phyloP scores from a whole-genome alignment of 2,113 vertebrate species.

The Prionailurus bengalensis region DNA sequence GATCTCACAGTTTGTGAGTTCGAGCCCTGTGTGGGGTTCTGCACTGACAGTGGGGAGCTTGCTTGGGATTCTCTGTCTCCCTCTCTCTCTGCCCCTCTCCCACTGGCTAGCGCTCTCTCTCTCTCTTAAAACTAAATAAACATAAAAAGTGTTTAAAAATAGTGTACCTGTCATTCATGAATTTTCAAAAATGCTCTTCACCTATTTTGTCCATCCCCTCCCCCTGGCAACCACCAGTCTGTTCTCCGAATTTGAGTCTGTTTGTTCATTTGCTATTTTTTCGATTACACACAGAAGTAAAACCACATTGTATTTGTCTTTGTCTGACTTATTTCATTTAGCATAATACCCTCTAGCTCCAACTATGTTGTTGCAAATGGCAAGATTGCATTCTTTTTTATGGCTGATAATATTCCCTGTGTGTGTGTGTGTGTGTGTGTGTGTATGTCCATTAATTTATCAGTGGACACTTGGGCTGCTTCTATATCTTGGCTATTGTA shows the following conservation, averaged over 20 bases:
- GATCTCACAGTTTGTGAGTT: too few relatives aligned
- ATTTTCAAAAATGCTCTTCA: not conserved
- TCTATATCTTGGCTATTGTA: not conserved
- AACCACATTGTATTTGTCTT: not conserved
- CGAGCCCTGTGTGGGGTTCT: too few relatives aligned
- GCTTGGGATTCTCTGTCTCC: too few relatives aligned
- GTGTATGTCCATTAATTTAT: not conserved
- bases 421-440: not conserved
- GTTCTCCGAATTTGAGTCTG: not conserved
- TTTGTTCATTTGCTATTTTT: not conserved
- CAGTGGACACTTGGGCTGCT: not conserved
- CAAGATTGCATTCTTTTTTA: not conserved
- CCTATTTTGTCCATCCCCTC: not conserved
- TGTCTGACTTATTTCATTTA: not conserved
- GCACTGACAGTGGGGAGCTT: too few relatives aligned
- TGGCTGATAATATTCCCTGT: not conserved
- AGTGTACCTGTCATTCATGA: not conserved
- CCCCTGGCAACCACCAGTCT: not conserved
- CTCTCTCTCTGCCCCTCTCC: too few relatives aligned
- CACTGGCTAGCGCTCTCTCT: too few relatives aligned
- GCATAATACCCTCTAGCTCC: not conserved
- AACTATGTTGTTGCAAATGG: not conserved
- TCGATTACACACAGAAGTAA: not conserved
- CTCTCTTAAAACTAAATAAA: too few relatives aligned
- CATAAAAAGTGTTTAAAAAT: too few relatives aligned